Evolutionary conservation across 2,797 vertebrate genomes (phyloP), one percentile per base, ranked within the genome.

Genomic region (Tragopan temminckii): DNA sequence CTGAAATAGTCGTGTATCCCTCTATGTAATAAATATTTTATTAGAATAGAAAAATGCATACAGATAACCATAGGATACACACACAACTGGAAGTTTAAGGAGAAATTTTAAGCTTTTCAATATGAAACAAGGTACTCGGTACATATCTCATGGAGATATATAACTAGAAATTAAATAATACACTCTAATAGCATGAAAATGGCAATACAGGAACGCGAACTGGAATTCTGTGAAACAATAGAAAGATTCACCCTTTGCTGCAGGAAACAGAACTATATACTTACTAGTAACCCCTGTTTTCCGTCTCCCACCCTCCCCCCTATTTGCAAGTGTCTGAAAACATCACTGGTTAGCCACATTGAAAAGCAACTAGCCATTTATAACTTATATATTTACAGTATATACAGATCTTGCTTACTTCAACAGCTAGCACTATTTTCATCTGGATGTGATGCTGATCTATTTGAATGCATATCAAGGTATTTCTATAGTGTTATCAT

Each of bases 131-230:
- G 95, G 97, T 98, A 98, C 97, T 97, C 67, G 92, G 97, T 97
- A 98, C 97, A 97, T 94, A 99, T 99, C 99, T 99, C 99, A 99
- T 96, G 98, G 99, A 99, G 99, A 99, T 99, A 97, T 95, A 96
- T 55, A 94, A 71, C 86, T 94, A 96, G 95, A 95, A 96, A 96
- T 72, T 70, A 96, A 94, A 69, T 35, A 63, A 89, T 94, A 95
- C 72, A 95, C 81, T 23, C 81, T 38, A 46, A 87, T 63, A 4
- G 11, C 45, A 59, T 95, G 94, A 33, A 87, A 94, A 96, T 58
- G 80, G 91, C 81, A 91, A 48, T 70, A 91, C 93, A 96, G 91
- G 93, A 96, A 92, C 88, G 55, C 78, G 94, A 80, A 89, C 68
- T 80, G 89, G 92, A 91, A 72, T 70, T 93, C 4, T 83, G 85